Percentiles rank a stretch among this genome's conserved stretches.
Conservation (phyloP, 2,888 invertebrate genomes). For the Phymatocera aterrima region DNA sequence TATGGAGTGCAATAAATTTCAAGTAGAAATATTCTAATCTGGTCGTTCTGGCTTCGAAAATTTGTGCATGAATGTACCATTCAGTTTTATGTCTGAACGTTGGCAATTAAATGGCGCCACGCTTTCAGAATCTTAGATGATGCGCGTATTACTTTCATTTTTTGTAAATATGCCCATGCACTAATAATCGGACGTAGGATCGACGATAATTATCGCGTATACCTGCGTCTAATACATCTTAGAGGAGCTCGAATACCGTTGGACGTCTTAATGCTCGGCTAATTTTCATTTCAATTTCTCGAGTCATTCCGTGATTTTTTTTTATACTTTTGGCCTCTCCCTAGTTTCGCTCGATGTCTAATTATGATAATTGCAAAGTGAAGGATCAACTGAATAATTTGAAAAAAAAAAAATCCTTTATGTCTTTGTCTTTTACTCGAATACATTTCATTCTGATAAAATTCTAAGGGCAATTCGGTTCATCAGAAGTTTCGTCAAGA, state of each 20-base stretch:
- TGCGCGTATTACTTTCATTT: neutral
- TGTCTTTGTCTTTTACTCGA: neutral
- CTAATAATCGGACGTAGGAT: neutral
- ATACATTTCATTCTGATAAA: neutral
- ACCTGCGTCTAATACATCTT: neutral
- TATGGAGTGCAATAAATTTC: no score
- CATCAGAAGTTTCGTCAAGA: no score
- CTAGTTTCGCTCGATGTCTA: neutral
- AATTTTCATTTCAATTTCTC: neutral
- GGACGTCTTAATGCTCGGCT: neutral
- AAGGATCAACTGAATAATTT: neutral
- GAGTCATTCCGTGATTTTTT: neutral
- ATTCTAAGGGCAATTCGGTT: neutral
- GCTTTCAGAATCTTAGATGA: no score
- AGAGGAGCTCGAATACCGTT: neutral
- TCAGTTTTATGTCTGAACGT: no score
- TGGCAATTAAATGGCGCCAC: no score
- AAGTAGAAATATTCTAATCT: no score
- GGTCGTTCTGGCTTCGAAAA: no score
- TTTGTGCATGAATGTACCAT: no score
- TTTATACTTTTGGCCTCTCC: neutral
- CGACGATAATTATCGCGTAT: neutral
- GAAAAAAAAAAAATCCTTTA: neutral
- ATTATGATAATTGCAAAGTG: neutral
- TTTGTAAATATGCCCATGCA: neutral